Percentiles rank a stretch among this genome's conserved stretches.
These are phyloP conservation scores for Pogonognathellus flavescens DNA, from an alignment of 1,140 invertebrate genomes.

Conservation along the genomic window DNA sequence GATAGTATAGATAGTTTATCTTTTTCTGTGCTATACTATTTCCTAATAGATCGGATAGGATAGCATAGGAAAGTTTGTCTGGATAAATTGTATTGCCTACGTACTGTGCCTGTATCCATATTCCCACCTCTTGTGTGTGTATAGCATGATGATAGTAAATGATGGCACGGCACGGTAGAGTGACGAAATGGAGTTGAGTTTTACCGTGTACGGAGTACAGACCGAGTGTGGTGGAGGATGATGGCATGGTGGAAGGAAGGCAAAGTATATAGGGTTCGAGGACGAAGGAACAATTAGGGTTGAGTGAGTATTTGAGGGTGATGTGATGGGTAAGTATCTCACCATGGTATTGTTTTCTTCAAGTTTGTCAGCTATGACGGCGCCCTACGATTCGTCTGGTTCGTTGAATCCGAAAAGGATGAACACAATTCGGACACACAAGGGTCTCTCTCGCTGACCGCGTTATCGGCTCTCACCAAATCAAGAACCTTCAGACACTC, in stretches of 20 bases:
- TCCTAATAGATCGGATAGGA: too few relatives aligned
- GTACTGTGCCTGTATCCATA: too few relatives aligned
- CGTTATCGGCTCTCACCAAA: conserved; percentile 57
- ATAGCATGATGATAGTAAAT: too few relatives aligned
- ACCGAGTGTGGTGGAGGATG: too few relatives aligned
- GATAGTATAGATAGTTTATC: too few relatives aligned
- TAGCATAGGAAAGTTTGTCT: too few relatives aligned
- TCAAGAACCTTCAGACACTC: conserved; percentile 43
- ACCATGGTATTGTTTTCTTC: conserved; percentile 59
- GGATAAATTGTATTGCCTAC: too few relatives aligned
- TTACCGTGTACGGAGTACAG: too few relatives aligned
- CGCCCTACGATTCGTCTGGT: conserved; percentile 65
- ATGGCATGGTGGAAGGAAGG: conserved; percentile 41
- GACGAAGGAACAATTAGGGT: conserved; percentile 64
- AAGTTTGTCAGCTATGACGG: conserved; percentile 64
- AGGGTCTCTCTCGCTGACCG: conserved; percentile 60
- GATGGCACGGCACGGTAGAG: too few relatives aligned
- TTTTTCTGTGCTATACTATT: too few relatives aligned
- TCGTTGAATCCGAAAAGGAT: conserved; percentile 66
- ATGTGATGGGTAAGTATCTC: conserved; percentile 66
- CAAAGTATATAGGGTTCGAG: conserved; percentile 40
- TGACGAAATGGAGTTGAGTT: too few relatives aligned
- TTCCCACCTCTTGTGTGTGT: too few relatives aligned
- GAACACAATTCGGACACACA: conserved; percentile 56
- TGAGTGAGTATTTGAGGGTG: conserved; percentile 70